These are phyloP conservation scores for Elanus axillaris DNA, from an alignment of 2,113 vertebrate genomes.

Conservation along the genomic window DNA sequence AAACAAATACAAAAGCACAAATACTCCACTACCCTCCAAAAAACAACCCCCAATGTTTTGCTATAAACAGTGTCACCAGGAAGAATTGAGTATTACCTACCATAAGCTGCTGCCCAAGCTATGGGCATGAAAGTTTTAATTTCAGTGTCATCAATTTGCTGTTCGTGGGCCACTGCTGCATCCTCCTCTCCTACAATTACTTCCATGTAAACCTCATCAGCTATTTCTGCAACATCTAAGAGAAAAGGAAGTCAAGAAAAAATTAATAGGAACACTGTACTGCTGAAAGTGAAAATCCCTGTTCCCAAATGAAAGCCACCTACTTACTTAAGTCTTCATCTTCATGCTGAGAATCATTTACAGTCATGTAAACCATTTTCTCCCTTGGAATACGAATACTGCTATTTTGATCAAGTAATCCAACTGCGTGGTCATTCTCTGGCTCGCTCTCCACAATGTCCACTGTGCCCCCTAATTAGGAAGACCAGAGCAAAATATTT, in stretches of 20 bases:
- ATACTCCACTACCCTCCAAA: not conserved
- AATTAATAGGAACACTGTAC: not conserved
- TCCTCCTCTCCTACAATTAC: slow-evolving; percentile 92
- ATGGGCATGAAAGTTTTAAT: slow-evolving; percentile 93
- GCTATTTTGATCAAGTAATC: slow-evolving; percentile 84
- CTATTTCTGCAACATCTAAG: slow-evolving; percentile 87
- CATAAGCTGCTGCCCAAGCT: slow-evolving; percentile 91
- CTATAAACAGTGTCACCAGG: not conserved
- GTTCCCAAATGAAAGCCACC: slow-evolving; percentile 70
- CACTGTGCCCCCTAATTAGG: slow-evolving; percentile 84
- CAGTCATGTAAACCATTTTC: slow-evolving; percentile 98
- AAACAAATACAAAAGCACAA: not conserved
- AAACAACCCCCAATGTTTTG: not conserved
- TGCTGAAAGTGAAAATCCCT: slow-evolving; percentile 40
- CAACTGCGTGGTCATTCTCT: slow-evolving; percentile 82
- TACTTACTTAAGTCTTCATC: slow-evolving; percentile 90
- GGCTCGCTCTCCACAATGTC: slow-evolving; percentile 92
- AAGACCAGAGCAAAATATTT: slow-evolving; percentile 47
- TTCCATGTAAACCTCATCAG: slow-evolving; percentile 95
- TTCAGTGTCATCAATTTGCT: slow-evolving; percentile 83
- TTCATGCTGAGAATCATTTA: slow-evolving; percentile 90
- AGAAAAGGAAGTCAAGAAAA: slow-evolving; percentile 56
- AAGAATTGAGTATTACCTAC: slow-evolving; percentile 67
- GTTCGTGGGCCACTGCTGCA: slow-evolving; percentile 81
- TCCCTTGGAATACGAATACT: slow-evolving; percentile 86